A percentile compares a stretch with the other conserved stretches of the same genome.
phyloP scores from a whole-genome alignment of 2,113 vertebrate species.

The Epinephelus lanceolatus region DNA sequence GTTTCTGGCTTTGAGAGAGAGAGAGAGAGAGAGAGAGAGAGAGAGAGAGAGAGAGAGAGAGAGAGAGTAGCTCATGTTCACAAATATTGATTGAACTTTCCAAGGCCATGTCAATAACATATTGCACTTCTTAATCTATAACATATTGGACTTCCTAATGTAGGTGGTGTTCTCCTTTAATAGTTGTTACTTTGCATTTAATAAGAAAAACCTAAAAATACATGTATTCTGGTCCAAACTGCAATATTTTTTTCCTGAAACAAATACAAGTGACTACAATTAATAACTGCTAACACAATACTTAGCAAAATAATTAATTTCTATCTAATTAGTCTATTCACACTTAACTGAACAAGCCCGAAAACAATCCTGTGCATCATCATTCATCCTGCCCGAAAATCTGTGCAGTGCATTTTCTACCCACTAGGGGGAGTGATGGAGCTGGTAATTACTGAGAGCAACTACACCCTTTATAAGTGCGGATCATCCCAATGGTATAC shows the following conservation, averaged over 20 bases:
- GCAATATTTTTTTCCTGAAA: not conserved
- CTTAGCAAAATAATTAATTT: not conserved
- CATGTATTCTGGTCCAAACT: not conserved
- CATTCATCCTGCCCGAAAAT: not conserved
- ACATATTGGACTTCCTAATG: no score
- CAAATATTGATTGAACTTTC: no score
- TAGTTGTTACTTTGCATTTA: not conserved
- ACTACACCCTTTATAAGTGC: not conserved
- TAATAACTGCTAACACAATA: not conserved
- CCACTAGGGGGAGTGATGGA: conserved; percentile 76
- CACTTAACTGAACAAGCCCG: not conserved
- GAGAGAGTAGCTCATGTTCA: no score
- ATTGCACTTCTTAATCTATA: no score
- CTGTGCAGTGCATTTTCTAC: conserved; percentile 13
- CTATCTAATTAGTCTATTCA: not conserved
- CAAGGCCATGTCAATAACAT: no score
- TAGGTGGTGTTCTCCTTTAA: no score
- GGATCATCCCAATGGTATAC: not conserved
- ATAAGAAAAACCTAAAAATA: no score
- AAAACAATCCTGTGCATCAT: not conserved
- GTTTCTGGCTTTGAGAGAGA: no score
- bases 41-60: no score
- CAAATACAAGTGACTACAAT: not conserved
- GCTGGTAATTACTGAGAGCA: conserved; percentile 28
- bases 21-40: no score